phyloP scores from a whole-genome alignment of 2,888 invertebrate species.

The Agrochola circellaris region DNA sequence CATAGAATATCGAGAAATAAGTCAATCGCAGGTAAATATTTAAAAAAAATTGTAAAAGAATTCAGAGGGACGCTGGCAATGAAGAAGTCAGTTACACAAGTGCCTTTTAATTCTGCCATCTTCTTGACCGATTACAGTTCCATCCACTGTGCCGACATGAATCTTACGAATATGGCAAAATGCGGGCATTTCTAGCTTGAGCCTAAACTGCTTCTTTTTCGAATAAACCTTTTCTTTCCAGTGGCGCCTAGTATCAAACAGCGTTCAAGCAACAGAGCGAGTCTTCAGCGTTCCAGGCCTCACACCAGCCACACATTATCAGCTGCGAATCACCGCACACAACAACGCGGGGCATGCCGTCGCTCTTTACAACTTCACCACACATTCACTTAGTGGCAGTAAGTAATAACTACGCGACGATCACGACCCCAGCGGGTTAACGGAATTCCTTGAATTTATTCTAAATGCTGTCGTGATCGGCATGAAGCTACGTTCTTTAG shows the following conservation, averaged over 20 bases:
- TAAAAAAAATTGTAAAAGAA: background rate
- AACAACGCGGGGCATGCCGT: constrained; percentile 96
- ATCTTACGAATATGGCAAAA: background rate
- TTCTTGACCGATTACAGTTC: background rate
- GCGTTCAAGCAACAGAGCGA: constrained; percentile 95
- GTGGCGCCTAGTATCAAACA: constrained; percentile 95
- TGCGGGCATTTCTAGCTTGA: background rate
- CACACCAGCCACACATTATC: constrained; percentile 94
- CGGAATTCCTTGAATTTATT: background rate
- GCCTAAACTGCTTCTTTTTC: background rate
- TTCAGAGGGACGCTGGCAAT: background rate
- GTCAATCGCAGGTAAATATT: constrained; percentile 87
- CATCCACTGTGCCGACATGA: too few relatives aligned
- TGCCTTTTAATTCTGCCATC: background rate
- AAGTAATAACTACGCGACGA: constrained; percentile 73
- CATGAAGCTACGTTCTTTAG: background rate
- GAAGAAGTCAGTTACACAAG: background rate
- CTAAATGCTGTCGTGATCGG: background rate
- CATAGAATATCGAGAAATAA: constrained; percentile 93
- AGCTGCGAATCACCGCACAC: constrained; percentile 94
- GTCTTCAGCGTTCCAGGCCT: constrained; percentile 95
- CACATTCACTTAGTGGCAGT: constrained; percentile 94
- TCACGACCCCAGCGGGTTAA: background rate
- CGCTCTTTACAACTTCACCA: constrained; percentile 96
- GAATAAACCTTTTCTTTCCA: constrained; percentile 73